phyloP scores from a whole-genome alignment of 1,140 invertebrate genomes.

The Bombus cullumanus region DNA sequence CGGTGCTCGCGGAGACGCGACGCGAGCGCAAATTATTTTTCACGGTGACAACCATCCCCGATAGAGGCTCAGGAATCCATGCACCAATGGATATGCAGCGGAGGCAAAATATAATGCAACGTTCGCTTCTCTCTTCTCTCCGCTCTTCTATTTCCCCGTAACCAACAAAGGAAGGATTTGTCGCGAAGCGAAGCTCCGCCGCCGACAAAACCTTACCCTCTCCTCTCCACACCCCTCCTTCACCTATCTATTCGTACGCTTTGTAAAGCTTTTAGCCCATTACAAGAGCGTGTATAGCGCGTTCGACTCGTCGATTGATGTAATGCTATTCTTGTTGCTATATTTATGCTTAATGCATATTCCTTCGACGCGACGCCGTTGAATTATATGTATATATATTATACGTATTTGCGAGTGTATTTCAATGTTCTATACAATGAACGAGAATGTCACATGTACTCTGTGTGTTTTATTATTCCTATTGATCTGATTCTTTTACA shows the following conservation, averaged over 20 bases:
- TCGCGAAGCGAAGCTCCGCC: slow-evolving; percentile 67
- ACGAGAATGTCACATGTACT: neutral
- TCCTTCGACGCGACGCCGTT: neutral
- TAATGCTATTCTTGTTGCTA: slow-evolving; percentile 56
- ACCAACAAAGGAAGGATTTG: slow-evolving; percentile 75
- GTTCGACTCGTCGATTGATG: slow-evolving; percentile 63
- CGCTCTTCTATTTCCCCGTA: slow-evolving; percentile 52
- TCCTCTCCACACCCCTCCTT: slow-evolving; percentile 15
- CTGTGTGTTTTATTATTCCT: neutral
- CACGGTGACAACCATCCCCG: slow-evolving; percentile 51
- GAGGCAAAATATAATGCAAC: slow-evolving; percentile 70
- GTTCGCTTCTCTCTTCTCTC: slow-evolving; percentile 36
- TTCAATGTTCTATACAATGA: neutral
- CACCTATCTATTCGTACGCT: slow-evolving; percentile 58
- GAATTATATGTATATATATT: neutral
- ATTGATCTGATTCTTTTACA: neutral
- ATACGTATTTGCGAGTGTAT: neutral
- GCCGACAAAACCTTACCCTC: slow-evolving; percentile 69
- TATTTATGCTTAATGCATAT: slow-evolving; percentile 28
- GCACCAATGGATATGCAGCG: slow-evolving; percentile 68
- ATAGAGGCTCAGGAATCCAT: slow-evolving; percentile 69
- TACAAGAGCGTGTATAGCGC: slow-evolving; percentile 58
- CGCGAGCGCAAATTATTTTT: slow-evolving; percentile 68
- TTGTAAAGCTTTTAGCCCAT: slow-evolving; percentile 69
- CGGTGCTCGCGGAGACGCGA: neutral